phyloP scores from a whole-genome alignment of 37 sponge, comb jelly and placozoan genomes.

The Lycopodina hypogea region DNA sequence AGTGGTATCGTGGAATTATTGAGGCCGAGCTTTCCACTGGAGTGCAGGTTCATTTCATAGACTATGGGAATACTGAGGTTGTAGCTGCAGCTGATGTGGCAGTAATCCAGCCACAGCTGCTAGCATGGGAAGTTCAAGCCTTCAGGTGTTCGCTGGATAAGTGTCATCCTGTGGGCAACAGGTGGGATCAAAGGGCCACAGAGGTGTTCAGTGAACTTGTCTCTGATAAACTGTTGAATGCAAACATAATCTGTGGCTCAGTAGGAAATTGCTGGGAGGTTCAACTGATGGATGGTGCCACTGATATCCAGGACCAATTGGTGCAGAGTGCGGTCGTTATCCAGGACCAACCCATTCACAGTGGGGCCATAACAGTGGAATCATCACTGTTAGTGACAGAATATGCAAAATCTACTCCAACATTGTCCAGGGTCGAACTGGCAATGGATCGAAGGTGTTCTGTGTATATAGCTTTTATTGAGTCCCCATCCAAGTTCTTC shows the following conservation, averaged over 20 bases:
- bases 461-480: constrained; percentile 46
- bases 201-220: constrained; percentile 27
- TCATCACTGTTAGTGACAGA: background rate
- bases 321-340: background rate
- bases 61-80: constrained; percentile 67
- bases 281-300: constrained; percentile 8
- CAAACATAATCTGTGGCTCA: constrained; percentile 5
- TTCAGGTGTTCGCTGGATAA: constrained; percentile 27
- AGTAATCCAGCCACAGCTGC: constrained; percentile 20
- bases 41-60: constrained; percentile 25
- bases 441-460: background rate
- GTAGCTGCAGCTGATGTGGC: constrained; percentile 8
- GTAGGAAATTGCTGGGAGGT: constrained; percentile 21
- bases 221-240: constrained; percentile 16
- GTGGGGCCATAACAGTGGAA: background rate
- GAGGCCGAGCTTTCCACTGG: background rate
- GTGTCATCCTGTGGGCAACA: constrained; percentile 1
- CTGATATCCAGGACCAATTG: constrained; percentile 4
- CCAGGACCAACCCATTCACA: background rate
- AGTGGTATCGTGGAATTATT: constrained; percentile 47
- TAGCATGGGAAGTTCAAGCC: constrained; percentile 41
- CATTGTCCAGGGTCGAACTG: constrained; percentile 13
- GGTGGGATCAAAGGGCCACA: constrained; percentile 14
- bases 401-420: background rate
- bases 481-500: constrained; percentile 60